phyloP scores from a whole-genome alignment of 2,797 vertebrate species.

The Mycteria americana region DNA sequence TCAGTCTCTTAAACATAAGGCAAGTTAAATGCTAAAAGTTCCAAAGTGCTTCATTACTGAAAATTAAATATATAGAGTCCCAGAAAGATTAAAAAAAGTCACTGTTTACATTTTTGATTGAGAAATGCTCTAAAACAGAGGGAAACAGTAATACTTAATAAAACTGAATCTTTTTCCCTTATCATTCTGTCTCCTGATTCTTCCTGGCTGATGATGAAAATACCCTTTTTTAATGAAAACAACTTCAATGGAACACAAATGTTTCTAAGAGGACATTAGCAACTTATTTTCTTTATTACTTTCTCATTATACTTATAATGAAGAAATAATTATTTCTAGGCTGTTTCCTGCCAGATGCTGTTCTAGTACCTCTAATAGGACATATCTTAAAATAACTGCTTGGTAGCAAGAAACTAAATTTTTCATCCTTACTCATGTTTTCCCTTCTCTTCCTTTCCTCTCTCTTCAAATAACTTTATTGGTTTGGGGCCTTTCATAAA shows the following conservation, averaged over 20 bases:
- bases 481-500: background rate
- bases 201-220: background rate
- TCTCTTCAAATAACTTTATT: background rate
- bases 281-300: slow-evolving; percentile 42
- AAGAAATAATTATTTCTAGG: slow-evolving; percentile 55
- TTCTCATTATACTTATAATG: slow-evolving; percentile 32
- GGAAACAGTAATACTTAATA: background rate
- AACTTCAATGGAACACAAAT: background rate
- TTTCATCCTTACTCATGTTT: background rate
- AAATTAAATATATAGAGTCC: background rate
- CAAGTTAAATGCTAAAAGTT: background rate
- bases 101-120: background rate
- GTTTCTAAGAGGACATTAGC: slow-evolving; percentile 17
- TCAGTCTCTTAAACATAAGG: background rate
- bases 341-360: slow-evolving; percentile 51
- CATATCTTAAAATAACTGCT: slow-evolving; percentile 52
- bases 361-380: slow-evolving; percentile 47
- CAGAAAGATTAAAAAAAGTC: background rate
- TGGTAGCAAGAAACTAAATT: background rate
- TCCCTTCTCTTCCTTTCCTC: background rate
- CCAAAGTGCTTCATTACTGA: background rate
- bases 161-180: background rate
- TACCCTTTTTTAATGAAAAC: background rate
- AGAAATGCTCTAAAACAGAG: background rate
- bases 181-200: background rate